Evolutionary conservation across 2,113 vertebrate genomes (phyloP), one percentile per base, ranked within the genome.

Genomic region (Pseudopipra pipra): DNA sequence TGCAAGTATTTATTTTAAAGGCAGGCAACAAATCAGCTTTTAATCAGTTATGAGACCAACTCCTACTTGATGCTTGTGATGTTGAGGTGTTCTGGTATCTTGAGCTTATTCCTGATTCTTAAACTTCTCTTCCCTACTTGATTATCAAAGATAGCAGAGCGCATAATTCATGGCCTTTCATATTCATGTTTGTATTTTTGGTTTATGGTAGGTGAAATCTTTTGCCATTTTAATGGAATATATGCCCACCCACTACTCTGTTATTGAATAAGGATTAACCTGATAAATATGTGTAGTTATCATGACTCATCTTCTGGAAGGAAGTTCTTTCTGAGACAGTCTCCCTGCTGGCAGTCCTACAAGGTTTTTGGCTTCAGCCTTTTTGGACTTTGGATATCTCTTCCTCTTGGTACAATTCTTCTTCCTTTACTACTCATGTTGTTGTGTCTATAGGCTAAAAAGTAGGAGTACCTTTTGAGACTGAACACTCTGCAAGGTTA

Each of bases 101-200:
- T 46, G 61, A 72, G 39, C 39, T 87, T 75, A 83, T 87, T 83
- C 85, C 67, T 88, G 55, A 79, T 83, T 89, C 95, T 84, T 87
- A 62, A 90, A 75, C 18, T 46, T 93, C 35, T 76, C 31, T 74
- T 94, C 56, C 78, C 27, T 58, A 19, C 49, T 12, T 73, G 77
- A 82, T 89, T 78, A 93, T 95, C 85, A 96, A 95, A 85, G 89
- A 62, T 46, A 91, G 71, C 23, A 66, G 66, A 89, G 58, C 79
- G 62, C 61, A 91, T 95, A 95, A 96, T 94, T 95, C 89, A 83
- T 73, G 74, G 74, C 63, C 84, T 94, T 96, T 89, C 82, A 80
- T 89, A 95, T 93, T 95, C 89, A 95, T 70, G 74, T 87, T 96
- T 87, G 22, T 91, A 94, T 85, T 96, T 96, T 91, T 90, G 76